A percentile compares a stretch with the other conserved stretches of the same genome.
These are phyloP conservation scores for Notarius quadriscutis DNA, from an alignment of 2,113 vertebrate genomes.

Conservation along the genomic window DNA sequence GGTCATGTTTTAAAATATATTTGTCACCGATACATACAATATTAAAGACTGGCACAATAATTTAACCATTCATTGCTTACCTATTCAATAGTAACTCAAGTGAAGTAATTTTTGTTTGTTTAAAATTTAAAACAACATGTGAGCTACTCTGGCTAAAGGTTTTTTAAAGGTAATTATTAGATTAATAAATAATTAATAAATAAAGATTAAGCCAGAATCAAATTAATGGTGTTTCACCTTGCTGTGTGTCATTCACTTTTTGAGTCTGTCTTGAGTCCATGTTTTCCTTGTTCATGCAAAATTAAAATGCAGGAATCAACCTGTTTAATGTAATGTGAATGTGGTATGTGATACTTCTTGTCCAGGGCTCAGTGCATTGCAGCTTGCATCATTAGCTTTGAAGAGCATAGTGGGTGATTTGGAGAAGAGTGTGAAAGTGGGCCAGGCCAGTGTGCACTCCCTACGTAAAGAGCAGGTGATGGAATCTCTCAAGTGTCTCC, in stretches of 20 bases:
- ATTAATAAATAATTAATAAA: too few relatives aligned
- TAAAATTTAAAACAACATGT: neutral
- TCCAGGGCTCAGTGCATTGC: slow-evolving; percentile 77
- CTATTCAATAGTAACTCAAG: neutral
- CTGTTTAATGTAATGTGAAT: fast-evolving
- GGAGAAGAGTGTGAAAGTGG: neutral
- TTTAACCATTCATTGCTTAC: neutral
- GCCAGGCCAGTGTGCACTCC: slow-evolving; percentile 53
- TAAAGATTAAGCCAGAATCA: neutral
- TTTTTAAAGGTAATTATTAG: neutral
- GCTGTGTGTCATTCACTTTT: neutral
- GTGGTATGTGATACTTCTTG: neutral
- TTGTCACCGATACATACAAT: neutral
- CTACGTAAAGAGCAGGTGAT: slow-evolving; percentile 74
- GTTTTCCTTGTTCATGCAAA: neutral
- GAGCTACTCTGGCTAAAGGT: neutral
- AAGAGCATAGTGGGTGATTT: slow-evolving; percentile 59
- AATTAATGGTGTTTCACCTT: neutral
- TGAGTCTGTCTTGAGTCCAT: neutral
- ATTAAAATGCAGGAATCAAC: neutral
- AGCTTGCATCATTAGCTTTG: slow-evolving; percentile 73
- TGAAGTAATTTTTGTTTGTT: too few relatives aligned
- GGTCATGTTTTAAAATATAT: neutral
- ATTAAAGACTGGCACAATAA: neutral
- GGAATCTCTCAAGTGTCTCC: slow-evolving; percentile 77